A percentile compares a stretch with the other conserved stretches of the same genome.
phyloP scores from a whole-genome alignment of 2,797 vertebrate genomes.

The Brotula barbata region DNA sequence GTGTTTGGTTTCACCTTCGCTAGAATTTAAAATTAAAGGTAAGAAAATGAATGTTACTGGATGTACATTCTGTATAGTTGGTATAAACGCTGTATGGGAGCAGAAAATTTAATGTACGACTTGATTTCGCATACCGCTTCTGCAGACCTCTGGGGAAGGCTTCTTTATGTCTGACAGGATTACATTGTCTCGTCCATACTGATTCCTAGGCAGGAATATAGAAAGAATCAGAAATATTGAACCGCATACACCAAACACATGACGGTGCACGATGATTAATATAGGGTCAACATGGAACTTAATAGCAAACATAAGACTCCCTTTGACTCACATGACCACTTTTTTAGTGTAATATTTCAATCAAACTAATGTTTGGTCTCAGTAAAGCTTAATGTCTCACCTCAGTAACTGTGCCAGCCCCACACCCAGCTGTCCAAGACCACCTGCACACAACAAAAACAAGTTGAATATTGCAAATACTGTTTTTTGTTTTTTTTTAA shows the following conservation, averaged over 20 bases:
- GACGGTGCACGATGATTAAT: too few species aligned
- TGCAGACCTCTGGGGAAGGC: constrained; percentile 72
- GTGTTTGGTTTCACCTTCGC: too few species aligned
- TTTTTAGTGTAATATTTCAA: too few species aligned
- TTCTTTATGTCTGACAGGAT: constrained; percentile 84
- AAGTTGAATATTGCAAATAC: background rate
- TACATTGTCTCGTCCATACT: constrained; percentile 78
- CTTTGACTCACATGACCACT: too few species aligned
- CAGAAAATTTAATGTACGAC: background rate
- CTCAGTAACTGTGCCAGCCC: constrained; percentile 80
- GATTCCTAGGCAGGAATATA: constrained; percentile 64
- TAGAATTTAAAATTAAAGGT: too few species aligned
- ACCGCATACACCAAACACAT: too few species aligned
- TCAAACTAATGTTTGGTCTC: constrained; percentile 2
- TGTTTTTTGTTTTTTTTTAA: too few species aligned
- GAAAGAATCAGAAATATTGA: background rate
- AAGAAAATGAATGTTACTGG: too few species aligned
- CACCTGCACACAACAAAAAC: constrained; percentile 68
- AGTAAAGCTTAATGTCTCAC: constrained; percentile 59
- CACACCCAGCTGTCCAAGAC: constrained; percentile 81
- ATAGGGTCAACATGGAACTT: too few species aligned
- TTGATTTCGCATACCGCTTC: constrained; percentile 67
- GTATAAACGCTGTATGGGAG: background rate
- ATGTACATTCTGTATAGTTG: too few species aligned
- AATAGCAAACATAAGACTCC: too few species aligned